These are phyloP conservation scores for Drosophila parvula DNA, from an alignment of 1,140 invertebrate genomes.

Conservation along the genomic window DNA sequence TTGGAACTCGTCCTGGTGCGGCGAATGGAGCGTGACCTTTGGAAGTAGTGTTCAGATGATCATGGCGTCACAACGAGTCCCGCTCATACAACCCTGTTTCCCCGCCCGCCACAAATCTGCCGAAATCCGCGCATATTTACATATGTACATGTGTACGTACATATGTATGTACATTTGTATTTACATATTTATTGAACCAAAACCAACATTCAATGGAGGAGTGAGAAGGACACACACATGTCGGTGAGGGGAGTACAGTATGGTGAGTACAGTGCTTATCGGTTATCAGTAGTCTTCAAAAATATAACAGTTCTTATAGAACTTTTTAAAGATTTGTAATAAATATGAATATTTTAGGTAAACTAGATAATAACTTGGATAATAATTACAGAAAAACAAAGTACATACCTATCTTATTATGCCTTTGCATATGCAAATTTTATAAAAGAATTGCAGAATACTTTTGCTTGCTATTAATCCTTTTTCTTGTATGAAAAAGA, in stretches of 20 bases:
- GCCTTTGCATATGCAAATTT: not conserved
- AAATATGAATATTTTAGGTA: not conserved
- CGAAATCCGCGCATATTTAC: slow-evolving; percentile 16
- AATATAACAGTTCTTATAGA: not conserved
- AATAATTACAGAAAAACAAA: not conserved
- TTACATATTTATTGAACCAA: slow-evolving; percentile 38
- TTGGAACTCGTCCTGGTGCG: slow-evolving; percentile 9
- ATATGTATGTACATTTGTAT: slow-evolving; percentile 3
- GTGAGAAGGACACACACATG: slow-evolving; percentile 28
- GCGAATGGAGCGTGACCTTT: slow-evolving; percentile 27
- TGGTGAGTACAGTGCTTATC: slow-evolving; percentile 10
- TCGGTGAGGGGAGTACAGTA: slow-evolving; percentile 13
- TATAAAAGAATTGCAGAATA: not conserved
- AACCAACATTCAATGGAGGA: slow-evolving; percentile 36
- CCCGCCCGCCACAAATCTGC: slow-evolving; percentile 16
- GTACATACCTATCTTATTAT: too few relatives aligned
- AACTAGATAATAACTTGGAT: not conserved
- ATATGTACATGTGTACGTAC: not conserved
- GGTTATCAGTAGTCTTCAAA: not conserved
- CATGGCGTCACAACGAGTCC: slow-evolving; percentile 17
- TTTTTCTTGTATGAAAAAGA: slow-evolving; percentile 5
- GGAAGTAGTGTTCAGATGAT: slow-evolving; percentile 19
- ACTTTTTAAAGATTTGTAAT: not conserved
- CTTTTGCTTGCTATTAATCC: not conserved
- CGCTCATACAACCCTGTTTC: not conserved